These are phyloP conservation scores for Leptinotarsa haldemani DNA, from an alignment of 2,888 invertebrate species.

Conservation along the genomic window DNA sequence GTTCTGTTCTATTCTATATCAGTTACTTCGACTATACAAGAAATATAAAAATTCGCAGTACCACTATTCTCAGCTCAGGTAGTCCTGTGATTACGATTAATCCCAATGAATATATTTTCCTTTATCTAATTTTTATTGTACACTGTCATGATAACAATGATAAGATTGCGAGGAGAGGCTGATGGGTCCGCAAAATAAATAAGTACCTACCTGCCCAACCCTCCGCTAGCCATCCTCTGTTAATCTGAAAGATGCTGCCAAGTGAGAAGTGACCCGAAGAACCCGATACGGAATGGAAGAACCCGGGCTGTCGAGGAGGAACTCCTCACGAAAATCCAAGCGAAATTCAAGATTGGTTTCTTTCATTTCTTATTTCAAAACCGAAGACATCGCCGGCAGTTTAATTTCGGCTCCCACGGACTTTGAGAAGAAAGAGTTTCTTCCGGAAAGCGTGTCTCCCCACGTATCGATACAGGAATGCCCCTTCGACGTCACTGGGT, in stretches of 20 bases:
- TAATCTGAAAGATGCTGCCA: background rate
- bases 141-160: background rate
- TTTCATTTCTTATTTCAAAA: conserved; percentile 30
- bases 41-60: background rate
- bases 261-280: background rate
- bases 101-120: background rate
- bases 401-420: conserved; percentile 47
- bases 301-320: conserved; percentile 22
- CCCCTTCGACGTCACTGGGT: conserved; percentile 62
- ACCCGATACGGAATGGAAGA: conserved; percentile 26
- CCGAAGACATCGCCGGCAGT: conserved; percentile 13
- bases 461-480: conserved; percentile 48
- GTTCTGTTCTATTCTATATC: too few relatives aligned
- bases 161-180: background rate
- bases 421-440: conserved; percentile 38
- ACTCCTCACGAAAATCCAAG: conserved; percentile 26
- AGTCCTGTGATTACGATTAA: background rate
- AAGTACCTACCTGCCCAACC: background rate
- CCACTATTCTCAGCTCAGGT: background rate
- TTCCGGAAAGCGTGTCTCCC: conserved; percentile 34
- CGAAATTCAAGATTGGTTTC: conserved; percentile 21
- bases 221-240: too few relatives aligned
- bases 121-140: background rate
- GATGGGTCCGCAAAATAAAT: background rate
- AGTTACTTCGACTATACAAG: too few relatives aligned